A percentile compares a stretch with the other conserved stretches of the same genome.
Evolutionary conservation across 2,888 invertebrate species (phyloP).

Genomic region (Leptopilina drosophilae): DNA sequence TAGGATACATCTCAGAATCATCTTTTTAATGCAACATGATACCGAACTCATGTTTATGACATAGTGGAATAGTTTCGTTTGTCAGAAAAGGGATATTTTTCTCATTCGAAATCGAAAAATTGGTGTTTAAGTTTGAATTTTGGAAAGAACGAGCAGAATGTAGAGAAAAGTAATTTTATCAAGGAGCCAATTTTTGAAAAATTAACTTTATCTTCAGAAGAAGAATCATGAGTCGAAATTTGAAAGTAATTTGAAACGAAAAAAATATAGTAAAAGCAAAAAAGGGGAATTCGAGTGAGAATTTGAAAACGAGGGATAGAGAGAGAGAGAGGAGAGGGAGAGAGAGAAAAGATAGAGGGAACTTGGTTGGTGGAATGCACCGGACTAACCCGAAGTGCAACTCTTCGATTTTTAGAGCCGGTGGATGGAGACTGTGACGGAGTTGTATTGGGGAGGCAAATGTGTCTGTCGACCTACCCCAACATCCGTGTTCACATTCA

Average conservation of each 20-base stretch:
- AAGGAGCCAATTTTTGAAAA: too few species aligned
- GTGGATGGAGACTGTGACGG: slow-evolving; percentile 56
- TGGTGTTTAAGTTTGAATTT: too few species aligned
- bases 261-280: background rate
- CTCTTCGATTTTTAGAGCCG: slow-evolving; percentile 61
- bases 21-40: too few species aligned
- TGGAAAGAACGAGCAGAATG: too few species aligned
- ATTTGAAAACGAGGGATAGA: background rate
- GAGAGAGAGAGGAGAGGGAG: background rate
- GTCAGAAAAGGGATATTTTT: background rate
- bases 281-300: background rate
- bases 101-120: too few species aligned
- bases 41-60: too few species aligned
- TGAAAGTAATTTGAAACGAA: background rate
- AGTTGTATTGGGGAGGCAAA: slow-evolving; percentile 57
- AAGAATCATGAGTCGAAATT: too few species aligned
- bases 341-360: slow-evolving; percentile 17
- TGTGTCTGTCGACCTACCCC: slow-evolving; percentile 26
- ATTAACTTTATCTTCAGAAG: too few species aligned
- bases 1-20: too few species aligned
- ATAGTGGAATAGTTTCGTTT: too few species aligned
- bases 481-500: slow-evolving; percentile 36
- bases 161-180: too few species aligned
- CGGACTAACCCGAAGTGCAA: slow-evolving; percentile 52
- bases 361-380: slow-evolving; percentile 50